phyloP scores from a whole-genome alignment of 2,113 vertebrate genomes.

The Amblyopsis rosae region DNA sequence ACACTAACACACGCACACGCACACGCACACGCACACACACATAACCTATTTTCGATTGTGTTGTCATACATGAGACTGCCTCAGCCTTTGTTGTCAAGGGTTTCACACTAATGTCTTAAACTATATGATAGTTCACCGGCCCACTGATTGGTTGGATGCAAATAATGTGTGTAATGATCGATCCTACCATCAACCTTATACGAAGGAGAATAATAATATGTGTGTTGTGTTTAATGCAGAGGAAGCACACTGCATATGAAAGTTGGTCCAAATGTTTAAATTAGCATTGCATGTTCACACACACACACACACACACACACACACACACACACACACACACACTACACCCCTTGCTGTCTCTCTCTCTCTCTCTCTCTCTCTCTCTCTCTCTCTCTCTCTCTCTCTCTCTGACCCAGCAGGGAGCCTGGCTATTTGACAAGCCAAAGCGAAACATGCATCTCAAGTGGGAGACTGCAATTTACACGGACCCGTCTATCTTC shows the following conservation, averaged over 20 bases:
- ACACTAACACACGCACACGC: slow-evolving; percentile 3
- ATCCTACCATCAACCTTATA: no score
- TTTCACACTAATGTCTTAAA: no score
- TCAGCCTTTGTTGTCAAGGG: background rate
- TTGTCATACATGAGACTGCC: background rate
- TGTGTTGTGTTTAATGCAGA: no score
- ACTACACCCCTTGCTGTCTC: background rate
- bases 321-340: background rate
- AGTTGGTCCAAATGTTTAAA: background rate
- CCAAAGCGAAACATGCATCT: slow-evolving; percentile 69
- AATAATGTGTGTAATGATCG: no score
- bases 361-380: slow-evolving; percentile 17
- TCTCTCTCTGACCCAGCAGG: slow-evolving; percentile 45
- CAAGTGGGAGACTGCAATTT: slow-evolving; percentile 64
- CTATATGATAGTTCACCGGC: no score
- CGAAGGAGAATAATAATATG: no score
- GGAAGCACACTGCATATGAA: no score
- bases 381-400: slow-evolving; percentile 15
- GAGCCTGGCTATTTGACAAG: slow-evolving; percentile 59
- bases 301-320: background rate
- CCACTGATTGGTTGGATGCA: no score
- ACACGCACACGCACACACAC: slow-evolving; percentile 7
- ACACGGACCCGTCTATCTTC: slow-evolving; percentile 22
- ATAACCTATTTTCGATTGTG: background rate
- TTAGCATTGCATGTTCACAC: background rate